Evolutionary conservation across 1,140 invertebrate species (phyloP), one percentile per base, ranked within the genome.

Genomic region (Atta texana): DNA sequence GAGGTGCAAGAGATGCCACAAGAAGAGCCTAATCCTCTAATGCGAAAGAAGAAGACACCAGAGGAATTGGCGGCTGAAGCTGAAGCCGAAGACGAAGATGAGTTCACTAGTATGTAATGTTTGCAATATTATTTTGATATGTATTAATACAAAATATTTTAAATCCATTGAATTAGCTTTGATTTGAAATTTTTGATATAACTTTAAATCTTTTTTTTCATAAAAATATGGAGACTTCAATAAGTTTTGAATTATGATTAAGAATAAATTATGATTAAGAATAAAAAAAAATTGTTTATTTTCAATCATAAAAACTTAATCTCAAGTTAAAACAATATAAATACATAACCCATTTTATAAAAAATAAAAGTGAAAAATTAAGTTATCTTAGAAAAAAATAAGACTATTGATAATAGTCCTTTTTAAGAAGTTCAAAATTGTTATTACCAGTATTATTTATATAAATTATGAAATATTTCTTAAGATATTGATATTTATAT

Each of bases 31-130:
- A 98, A 98, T 95, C 98, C 97, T 71, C 96, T 98, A 93, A 98
- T 98, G 98, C 97, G 99, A 92, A 99, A 99, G 96, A 99, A 99
- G 96, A 99, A 99, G 96, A 99, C 99, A 55, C 98, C 98, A 0
- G 99, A 99, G 94, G 99, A 99, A 95, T 95, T 99, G 87, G 99
- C 98, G 57, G 97, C 98, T 28, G 99, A 99, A 95, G 98, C 98
- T 14, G 98, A 99, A 95, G 97, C 97, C 61, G 98, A 98, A 93
- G 98, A 99, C 92, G 98, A 99, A 95, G 98, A 99, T 94, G 99
- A 99, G 95, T 98, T 99, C 95, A 99, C 98, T 95, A 99, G 99
- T 99, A 96, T 97, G 97, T 97, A 87, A 2, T 21, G 34, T 16
- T n/a, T 31, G 34, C 16, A 78, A 78, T 64, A 49, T 63, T n/a